Conservation (phyloP, 2,797 vertebrate species). For the Caiman crocodilus region DNA sequence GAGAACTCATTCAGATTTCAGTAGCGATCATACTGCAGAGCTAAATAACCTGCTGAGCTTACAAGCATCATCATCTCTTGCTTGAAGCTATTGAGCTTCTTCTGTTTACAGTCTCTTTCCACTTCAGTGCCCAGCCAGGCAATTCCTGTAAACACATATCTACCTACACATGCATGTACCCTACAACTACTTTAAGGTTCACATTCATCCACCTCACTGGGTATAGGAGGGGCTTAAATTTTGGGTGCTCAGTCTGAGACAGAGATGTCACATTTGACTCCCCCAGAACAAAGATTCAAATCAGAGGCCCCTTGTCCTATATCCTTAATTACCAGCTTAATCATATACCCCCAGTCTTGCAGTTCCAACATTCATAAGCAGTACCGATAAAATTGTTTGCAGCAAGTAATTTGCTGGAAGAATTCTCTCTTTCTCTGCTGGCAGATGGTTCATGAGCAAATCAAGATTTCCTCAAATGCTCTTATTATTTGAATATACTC, state of each 20-base stretch:
- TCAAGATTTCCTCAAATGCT: conserved; percentile 72
- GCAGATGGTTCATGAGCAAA: conserved; percentile 76
- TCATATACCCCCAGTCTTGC: conserved; percentile 68
- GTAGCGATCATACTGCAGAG: rapidly evolving
- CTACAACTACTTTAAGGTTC: neutral
- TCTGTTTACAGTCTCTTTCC: conserved; percentile 24
- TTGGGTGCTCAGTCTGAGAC: neutral
- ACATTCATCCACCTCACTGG: neutral
- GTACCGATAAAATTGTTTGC: conserved; percentile 70
- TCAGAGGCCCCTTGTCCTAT: conserved; percentile 32
- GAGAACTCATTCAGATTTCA: rapidly evolving
- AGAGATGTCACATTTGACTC: neutral
- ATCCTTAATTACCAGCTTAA: conserved; percentile 66
- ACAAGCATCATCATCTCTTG: neutral
- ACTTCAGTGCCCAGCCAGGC: neutral
- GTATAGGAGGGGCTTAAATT: neutral
- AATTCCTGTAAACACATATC: neutral
- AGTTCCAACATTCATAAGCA: conserved; percentile 66
- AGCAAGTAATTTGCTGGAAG: conserved; percentile 73
- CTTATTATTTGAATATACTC: conserved; percentile 75
- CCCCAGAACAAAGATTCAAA: conserved; percentile 5
- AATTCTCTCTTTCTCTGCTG: conserved; percentile 73
- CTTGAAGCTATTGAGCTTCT: neutral
- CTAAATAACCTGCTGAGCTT: neutral
- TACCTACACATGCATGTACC: neutral